A percentile compares a stretch with the other conserved stretches of the same genome.
phyloP scores from a whole-genome alignment of 2,113 vertebrate genomes.

The Prunella himalayana region DNA sequence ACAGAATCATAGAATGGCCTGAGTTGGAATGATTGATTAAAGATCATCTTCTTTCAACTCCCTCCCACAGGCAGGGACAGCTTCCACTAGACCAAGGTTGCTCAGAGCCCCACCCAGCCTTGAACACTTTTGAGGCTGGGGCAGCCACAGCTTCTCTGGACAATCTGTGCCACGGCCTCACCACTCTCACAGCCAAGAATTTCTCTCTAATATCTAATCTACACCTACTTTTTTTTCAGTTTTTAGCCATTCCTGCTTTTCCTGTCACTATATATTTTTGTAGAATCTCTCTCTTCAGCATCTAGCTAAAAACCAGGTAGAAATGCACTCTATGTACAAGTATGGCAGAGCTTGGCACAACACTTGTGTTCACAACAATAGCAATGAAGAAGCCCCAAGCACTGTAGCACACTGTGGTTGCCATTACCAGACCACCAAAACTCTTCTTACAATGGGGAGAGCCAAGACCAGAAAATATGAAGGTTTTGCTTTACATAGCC shows the following conservation, averaged over 20 bases:
- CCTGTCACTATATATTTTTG: background rate
- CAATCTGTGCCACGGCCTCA: background rate
- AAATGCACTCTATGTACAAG: background rate
- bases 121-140: background rate
- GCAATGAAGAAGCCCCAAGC: background rate
- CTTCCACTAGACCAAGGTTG: background rate
- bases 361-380: background rate
- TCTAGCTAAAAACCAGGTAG: background rate
- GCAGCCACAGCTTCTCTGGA: background rate
- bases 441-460: background rate
- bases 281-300: background rate
- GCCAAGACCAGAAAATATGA: background rate
- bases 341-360: background rate
- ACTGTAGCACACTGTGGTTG: background rate
- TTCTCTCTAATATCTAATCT: background rate
- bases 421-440: background rate
- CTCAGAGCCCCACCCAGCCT: background rate
- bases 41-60: background rate
- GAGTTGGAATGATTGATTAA: background rate
- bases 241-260: background rate
- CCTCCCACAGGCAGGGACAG: background rate
- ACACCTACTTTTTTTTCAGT: background rate
- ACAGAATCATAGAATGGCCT: rapidly evolving
- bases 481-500: background rate
- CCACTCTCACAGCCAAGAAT: background rate